phyloP scores from a whole-genome alignment of 1,140 invertebrate genomes.

The Cardiocondyla obscurior region DNA sequence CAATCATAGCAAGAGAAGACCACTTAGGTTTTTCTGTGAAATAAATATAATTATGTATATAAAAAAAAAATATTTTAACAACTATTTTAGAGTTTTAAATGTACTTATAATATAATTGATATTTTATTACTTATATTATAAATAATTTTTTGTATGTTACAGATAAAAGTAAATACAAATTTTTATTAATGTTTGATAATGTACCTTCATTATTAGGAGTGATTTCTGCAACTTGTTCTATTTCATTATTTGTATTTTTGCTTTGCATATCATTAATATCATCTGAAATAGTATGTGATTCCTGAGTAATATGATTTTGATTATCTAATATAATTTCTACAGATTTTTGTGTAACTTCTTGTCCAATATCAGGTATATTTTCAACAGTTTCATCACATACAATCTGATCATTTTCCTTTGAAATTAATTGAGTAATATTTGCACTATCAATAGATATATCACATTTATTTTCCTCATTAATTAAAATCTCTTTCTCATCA shows the following conservation, averaged over 20 bases:
- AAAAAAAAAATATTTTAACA: not conserved
- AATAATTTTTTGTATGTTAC: not conserved
- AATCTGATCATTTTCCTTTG: not conserved
- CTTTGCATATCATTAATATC: not conserved
- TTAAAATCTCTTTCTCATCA: not conserved
- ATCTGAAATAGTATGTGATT: not conserved
- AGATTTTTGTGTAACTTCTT: not conserved
- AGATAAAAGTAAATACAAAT: not conserved
- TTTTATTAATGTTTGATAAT: no score
- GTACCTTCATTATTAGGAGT: not conserved
- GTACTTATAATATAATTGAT: not conserved
- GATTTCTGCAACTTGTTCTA: not conserved
- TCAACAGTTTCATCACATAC: not conserved
- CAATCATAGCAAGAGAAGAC: slow-evolving; percentile 58
- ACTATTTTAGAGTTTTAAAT: not conserved
- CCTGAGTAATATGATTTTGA: no score
- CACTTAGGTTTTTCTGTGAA: not conserved
- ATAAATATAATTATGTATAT: not conserved
- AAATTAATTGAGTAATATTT: not conserved
- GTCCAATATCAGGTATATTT: not conserved
- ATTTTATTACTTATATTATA: not conserved
- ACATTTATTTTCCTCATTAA: not conserved
- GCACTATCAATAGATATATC: not conserved
- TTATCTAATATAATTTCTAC: not conserved
- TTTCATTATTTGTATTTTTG: not conserved